A percentile compares a stretch with the other conserved stretches of the same genome.
Conservation (phyloP, 2,797 vertebrate genomes). For the Carduelis carduelis region DNA sequence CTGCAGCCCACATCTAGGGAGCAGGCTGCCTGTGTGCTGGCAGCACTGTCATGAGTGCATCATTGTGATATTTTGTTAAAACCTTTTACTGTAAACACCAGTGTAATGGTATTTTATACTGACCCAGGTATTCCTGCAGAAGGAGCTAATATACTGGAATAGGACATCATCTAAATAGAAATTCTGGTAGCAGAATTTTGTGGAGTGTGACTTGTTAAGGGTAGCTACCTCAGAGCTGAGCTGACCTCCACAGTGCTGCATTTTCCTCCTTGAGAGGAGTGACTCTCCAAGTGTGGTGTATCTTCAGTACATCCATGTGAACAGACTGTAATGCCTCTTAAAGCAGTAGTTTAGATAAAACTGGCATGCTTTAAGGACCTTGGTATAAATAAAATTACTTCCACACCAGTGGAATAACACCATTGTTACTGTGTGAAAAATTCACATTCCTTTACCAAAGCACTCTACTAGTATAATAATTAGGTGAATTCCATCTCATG, state of each 20-base stretch:
- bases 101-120: not conserved
- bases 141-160: not conserved
- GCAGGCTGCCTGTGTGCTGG: not conserved
- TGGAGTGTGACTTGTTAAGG: not conserved
- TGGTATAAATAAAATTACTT: not conserved
- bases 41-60: not conserved
- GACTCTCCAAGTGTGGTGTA: not conserved
- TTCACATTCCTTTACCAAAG: not conserved
- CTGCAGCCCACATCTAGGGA: rapidly evolving
- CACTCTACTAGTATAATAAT: not conserved
- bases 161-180: not conserved
- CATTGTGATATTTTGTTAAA: not conserved
- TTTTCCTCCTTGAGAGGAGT: not conserved
- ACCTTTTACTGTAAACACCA: not conserved
- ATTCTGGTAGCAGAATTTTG: not conserved
- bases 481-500: not conserved
- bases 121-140: not conserved
- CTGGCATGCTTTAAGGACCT: not conserved
- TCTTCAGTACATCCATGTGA: not conserved
- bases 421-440: not conserved
- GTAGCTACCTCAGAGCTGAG: not conserved
- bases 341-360: not conserved
- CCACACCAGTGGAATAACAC: not conserved
- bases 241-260: not conserved
- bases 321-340: not conserved